phyloP scores from a whole-genome alignment of 2,113 vertebrate species.

The Halichoerus grypus region DNA sequence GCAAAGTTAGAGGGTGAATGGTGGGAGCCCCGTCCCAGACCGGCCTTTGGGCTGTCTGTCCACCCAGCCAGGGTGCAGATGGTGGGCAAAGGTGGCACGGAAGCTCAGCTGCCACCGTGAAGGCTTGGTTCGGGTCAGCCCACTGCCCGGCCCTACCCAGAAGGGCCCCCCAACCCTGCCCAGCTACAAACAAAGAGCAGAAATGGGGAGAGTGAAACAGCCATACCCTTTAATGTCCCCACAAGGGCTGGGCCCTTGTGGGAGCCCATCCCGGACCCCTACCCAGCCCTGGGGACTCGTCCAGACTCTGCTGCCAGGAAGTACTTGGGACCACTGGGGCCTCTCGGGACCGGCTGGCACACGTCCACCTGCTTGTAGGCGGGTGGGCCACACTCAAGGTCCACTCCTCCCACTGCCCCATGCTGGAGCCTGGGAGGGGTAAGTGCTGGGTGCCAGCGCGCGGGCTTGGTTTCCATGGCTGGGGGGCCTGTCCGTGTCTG shows the following conservation, averaged over 20 bases:
- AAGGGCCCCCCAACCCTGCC: too few species aligned
- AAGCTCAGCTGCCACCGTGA: not conserved
- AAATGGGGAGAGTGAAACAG: not conserved
- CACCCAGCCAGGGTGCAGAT: not conserved
- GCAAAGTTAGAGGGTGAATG: not conserved
- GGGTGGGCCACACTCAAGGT: not conserved
- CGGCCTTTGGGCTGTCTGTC: not conserved
- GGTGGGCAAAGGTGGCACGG: accelerated
- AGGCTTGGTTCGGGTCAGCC: not conserved
- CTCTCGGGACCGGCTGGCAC: not conserved
- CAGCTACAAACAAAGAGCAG: not conserved
- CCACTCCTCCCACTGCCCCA: not conserved
- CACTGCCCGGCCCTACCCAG: not conserved
- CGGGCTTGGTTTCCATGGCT: not conserved
- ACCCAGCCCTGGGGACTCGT: not conserved
- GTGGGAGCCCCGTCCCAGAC: not conserved
- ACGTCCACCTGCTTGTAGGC: accelerated
- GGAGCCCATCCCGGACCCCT: not conserved
- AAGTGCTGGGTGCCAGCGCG: not conserved
- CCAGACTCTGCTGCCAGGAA: not conserved
- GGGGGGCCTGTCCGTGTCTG: conserved; percentile 34
- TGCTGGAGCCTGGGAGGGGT: not conserved
- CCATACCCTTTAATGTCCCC: conserved; percentile 22
- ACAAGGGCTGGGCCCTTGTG: not conserved
- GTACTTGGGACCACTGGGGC: not conserved